A percentile compares a stretch with the other conserved stretches of the same genome.
These are phyloP conservation scores for Empis livida DNA, from an alignment of 2,888 invertebrate genomes.

Conservation along the genomic window DNA sequence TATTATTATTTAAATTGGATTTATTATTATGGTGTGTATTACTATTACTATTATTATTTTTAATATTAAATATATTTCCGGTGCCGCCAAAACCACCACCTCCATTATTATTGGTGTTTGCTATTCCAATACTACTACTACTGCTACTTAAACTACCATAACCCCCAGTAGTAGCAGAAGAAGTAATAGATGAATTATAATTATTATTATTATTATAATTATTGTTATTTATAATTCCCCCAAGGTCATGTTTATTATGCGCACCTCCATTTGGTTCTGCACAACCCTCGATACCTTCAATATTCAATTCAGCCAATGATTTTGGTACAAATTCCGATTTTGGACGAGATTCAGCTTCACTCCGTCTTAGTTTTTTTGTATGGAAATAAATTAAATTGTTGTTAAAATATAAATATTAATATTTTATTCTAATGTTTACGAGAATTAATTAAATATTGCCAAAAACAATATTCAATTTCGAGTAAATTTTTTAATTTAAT, in stretches of 20 bases:
- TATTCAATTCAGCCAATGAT: conserved; percentile 74
- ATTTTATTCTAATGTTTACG: too few relatives aligned
- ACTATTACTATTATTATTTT: not conserved
- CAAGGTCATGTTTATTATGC: conserved; percentile 20
- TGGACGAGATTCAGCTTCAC: conserved; percentile 79
- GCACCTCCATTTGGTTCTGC: conserved; percentile 11
- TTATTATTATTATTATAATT: conserved; percentile 22
- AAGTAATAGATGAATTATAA: not conserved
- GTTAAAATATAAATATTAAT: too few relatives aligned
- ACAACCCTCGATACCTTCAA: conserved; percentile 38
- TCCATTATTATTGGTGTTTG: not conserved
- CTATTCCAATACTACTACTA: not conserved
- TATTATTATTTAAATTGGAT: conserved; percentile 7
- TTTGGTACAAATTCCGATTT: conserved; percentile 86
- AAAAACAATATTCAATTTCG: too few relatives aligned
- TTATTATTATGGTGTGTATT: not conserved
- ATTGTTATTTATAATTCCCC: conserved; percentile 9
- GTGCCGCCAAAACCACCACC: not conserved
- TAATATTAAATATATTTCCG: not conserved
- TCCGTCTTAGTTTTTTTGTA: conserved; percentile 47
- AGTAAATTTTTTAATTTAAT: too few relatives aligned
- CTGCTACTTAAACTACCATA: conserved; percentile 20
- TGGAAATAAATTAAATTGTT: too few relatives aligned
- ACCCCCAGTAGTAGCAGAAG: not conserved
- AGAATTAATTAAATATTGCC: too few relatives aligned